phyloP scores from a whole-genome alignment of 1,140 invertebrate species.

The Drosophila bifasciata region DNA sequence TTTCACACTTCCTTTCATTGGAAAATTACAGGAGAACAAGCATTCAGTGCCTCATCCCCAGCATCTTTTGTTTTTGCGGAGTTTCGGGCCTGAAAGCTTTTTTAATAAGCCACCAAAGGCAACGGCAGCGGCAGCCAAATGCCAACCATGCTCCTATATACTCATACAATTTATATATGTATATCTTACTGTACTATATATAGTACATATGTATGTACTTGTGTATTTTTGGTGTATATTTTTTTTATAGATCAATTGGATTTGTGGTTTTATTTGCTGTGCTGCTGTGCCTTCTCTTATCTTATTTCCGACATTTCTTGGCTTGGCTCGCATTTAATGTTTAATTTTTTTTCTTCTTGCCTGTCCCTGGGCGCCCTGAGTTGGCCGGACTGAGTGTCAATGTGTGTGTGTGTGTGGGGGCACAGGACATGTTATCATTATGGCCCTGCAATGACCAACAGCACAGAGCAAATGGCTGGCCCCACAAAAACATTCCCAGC shows the following conservation, averaged over 20 bases:
- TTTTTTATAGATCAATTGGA: slow-evolving; percentile 45
- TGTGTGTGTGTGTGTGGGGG: no score
- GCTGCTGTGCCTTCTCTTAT: neutral
- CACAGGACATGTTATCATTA: slow-evolving; percentile 12
- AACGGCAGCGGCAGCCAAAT: slow-evolving; percentile 3
- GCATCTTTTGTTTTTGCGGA: slow-evolving; percentile 16
- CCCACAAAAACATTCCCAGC: no score
- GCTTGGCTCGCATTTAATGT: slow-evolving; percentile 21
- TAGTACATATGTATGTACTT: neutral
- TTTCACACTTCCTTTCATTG: slow-evolving; percentile 50
- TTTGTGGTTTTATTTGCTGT: slow-evolving; percentile 15
- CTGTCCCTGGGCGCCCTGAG: no score
- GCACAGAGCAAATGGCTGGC: neutral
- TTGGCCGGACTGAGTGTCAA: no score
- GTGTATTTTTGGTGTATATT: slow-evolving; percentile 11
- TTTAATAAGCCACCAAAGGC: slow-evolving; percentile 17
- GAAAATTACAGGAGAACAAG: slow-evolving; percentile 35
- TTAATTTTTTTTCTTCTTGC: slow-evolving; percentile 14
- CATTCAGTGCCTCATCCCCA: no score
- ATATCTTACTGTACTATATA: neutral
- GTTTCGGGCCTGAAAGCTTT: slow-evolving; percentile 25
- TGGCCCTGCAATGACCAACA: slow-evolving; percentile 10
- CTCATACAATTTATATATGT: neutral
- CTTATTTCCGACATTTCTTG: no score
- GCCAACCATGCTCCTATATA: neutral